Conservation (phyloP, 2,797 vertebrate genomes). For the Pseudotriccus pelzelni region DNA sequence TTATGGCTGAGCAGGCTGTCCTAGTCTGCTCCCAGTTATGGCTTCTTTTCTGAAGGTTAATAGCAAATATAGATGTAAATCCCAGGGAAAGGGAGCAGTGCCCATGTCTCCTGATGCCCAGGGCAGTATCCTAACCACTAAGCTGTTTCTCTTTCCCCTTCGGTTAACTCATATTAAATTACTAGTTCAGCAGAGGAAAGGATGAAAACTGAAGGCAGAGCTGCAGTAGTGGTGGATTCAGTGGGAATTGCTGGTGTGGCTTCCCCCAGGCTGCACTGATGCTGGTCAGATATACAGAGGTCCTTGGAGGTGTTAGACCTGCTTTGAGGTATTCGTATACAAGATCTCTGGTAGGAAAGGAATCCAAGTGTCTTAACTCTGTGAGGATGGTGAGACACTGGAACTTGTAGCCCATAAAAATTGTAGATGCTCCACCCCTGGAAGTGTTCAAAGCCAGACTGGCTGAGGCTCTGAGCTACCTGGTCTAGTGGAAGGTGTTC, state of each 20-base stretch:
- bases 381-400: not conserved
- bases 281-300: not conserved
- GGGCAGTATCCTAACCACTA: not conserved
- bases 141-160: not conserved
- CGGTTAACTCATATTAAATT: not conserved
- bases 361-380: not conserved
- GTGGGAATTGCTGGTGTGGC: not conserved
- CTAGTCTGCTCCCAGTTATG: not conserved
- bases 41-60: not conserved
- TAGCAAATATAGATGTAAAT: not conserved
- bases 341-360: not conserved
- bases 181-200: not conserved
- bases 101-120: not conserved
- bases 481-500: not conserved
- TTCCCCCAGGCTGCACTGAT: not conserved
- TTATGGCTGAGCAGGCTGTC: not conserved
- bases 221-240: rapidly evolving
- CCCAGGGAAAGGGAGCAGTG: not conserved
- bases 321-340: not conserved
- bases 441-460: not conserved
- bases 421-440: not conserved
- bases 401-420: not conserved
- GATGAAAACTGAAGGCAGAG: not conserved
- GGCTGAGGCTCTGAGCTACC: not conserved
- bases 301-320: not conserved